Evolutionary conservation across 2,888 invertebrate genomes (phyloP), one percentile per base, ranked within the genome.

Genomic region (Octonoba sinensis): DNA sequence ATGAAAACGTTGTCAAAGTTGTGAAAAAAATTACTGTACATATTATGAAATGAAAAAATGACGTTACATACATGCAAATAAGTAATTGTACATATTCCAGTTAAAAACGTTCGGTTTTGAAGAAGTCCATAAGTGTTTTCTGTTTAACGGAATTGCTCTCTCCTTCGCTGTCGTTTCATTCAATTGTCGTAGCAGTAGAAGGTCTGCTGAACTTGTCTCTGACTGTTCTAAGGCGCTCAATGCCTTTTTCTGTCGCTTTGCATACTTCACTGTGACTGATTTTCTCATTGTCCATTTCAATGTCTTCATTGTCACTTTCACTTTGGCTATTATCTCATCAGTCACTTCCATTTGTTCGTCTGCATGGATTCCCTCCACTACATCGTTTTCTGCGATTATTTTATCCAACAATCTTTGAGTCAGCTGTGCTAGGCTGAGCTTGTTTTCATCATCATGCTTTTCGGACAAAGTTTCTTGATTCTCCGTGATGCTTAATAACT

Each of bases 251-350:
- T n/a, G n/a, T n/a, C n/a, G n/a, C n/a, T n/a, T n/a, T n/a, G n/a
- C n/a, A n/a, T n/a, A n/a, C n/a, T n/a, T 18, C 22, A 18, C 18
- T 57, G 12, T 18, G 12, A 18, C 1, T 57, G 57, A 18, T 20
- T 57, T 57, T 20, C 18, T 18, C n/a, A 20, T 62, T 76, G 16
- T 27, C 47, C 15, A 47, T 47, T 47, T 47, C 47, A 47, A 15
- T 47, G 47, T 47, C 47, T 47, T 47, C 12, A 20, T 75, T 75
- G 18, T 22, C 24, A 3, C 0, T 73, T 64, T 74, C 47, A 46
- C 65, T 66, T 46, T 46, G 46, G 16, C 44, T 62, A 3, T 60
- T 44, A 11, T 67, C 56, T 57, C 13, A 22, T 47, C 47, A 47
- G 47, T 47, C 47, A 47, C 47, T 47, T 47, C 47, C 47, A 47